These are phyloP conservation scores for Gymnoscelis rufifasciata DNA, from an alignment of 2,888 invertebrate genomes.

Conservation along the genomic window DNA sequence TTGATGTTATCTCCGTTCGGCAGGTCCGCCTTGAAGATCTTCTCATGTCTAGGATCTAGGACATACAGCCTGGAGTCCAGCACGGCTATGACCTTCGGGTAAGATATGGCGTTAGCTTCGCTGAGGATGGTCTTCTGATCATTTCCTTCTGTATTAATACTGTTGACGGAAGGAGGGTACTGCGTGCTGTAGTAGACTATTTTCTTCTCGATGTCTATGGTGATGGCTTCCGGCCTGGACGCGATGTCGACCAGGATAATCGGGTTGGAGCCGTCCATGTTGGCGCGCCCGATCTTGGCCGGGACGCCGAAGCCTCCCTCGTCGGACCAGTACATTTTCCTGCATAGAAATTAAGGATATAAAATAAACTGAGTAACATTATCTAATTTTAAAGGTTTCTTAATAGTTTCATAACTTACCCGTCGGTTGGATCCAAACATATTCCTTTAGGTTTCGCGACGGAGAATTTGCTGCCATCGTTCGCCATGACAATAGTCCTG, in stretches of 20 bases:
- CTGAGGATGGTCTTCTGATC: slow-evolving; percentile 83
- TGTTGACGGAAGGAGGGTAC: slow-evolving; percentile 84
- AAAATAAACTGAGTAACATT: background rate
- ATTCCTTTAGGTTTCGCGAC: slow-evolving; percentile 93
- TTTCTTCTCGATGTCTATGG: slow-evolving; percentile 89
- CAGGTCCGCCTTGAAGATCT: slow-evolving; percentile 90
- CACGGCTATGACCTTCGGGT: slow-evolving; percentile 89
- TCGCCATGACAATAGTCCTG: slow-evolving; percentile 91
- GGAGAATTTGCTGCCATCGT: slow-evolving; percentile 90
- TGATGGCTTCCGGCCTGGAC: slow-evolving; percentile 87
- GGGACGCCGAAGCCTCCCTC: slow-evolving; percentile 94
- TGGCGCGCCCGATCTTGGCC: slow-evolving; percentile 91
- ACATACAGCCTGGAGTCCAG: slow-evolving; percentile 90
- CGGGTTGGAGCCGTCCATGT: slow-evolving; percentile 94
- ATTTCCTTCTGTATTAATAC: slow-evolving; percentile 86
- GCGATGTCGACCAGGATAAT: slow-evolving; percentile 85
- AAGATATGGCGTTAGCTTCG: slow-evolving; percentile 84
- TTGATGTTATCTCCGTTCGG: slow-evolving; percentile 88
- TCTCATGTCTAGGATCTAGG: slow-evolving; percentile 93
- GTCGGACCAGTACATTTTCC: slow-evolving; percentile 96
- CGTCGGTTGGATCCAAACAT: slow-evolving; percentile 94
- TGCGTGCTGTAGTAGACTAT: slow-evolving; percentile 93
- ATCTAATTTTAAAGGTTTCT: background rate
- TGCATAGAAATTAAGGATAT: slow-evolving; percentile 45
- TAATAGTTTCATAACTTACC: slow-evolving; percentile 60